These are phyloP conservation scores for Tympanoctomys barrerae DNA, from an alignment of 2,797 vertebrate species.

Conservation along the genomic window DNA sequence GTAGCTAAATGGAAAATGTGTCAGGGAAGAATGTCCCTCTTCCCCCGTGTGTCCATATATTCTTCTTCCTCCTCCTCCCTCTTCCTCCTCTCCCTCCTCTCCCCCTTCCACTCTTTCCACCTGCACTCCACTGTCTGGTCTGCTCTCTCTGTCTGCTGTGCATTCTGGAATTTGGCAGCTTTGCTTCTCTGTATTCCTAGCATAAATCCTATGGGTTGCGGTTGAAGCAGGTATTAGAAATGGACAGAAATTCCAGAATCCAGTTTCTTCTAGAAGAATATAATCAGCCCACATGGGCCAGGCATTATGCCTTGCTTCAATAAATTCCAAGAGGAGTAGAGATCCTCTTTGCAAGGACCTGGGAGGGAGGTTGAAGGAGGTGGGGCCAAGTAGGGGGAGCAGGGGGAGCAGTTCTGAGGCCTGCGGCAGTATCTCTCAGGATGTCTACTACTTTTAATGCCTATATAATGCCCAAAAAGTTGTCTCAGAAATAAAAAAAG, in stretches of 20 bases:
- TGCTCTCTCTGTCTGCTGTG: not conserved
- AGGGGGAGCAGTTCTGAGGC: not conserved
- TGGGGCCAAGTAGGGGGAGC: not conserved
- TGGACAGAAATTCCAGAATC: not conserved
- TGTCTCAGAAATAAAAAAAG: not conserved
- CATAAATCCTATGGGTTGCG: not conserved
- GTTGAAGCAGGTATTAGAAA: not conserved
- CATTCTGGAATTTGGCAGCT: not conserved
- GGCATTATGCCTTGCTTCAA: not conserved
- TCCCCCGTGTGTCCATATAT: rapidly evolving
- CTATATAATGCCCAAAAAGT: not conserved
- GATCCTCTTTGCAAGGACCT: not conserved
- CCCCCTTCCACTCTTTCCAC: not conserved
- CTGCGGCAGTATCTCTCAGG: not conserved
- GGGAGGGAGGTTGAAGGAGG: not conserved
- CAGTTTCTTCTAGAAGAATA: not conserved
- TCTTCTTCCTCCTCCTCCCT: no score
- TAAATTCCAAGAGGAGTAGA: not conserved
- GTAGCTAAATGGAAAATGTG: not conserved
- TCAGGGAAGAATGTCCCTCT: not conserved
- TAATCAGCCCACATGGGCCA: no score
- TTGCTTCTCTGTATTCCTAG: not conserved
- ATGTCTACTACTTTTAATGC: not conserved
- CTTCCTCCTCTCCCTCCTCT: no score
- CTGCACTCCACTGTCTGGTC: not conserved